Evolutionary conservation across 2,797 vertebrate genomes (phyloP).

Genomic region (Uromys caudimaculatus): DNA sequence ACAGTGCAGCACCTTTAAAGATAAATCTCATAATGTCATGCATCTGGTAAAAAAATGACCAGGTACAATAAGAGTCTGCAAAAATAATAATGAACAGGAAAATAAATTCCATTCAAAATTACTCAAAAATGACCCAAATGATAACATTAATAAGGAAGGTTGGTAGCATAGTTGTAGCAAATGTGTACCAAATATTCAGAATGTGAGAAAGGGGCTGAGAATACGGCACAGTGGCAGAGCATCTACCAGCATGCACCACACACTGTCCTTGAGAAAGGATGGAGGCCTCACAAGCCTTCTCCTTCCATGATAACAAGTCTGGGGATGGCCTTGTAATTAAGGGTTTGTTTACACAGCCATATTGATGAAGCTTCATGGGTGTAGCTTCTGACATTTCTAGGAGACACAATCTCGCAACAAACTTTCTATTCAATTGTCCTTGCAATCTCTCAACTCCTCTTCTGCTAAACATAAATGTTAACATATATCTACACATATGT

Average conservation of each 20-base stretch:
- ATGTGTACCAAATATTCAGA: neutral
- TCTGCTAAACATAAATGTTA: neutral
- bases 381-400: neutral
- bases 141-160: neutral
- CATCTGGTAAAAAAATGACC: neutral
- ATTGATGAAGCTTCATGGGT: neutral
- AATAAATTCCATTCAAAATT: neutral
- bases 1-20: neutral
- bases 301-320: neutral
- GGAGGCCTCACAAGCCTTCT: neutral
- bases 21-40: neutral
- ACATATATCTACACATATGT: neutral
- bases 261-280: neutral
- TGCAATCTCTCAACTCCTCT: neutral
- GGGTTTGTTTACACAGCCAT: neutral
- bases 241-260: neutral
- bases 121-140: neutral
- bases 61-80: neutral
- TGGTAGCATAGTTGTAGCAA: neutral
- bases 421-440: neutral
- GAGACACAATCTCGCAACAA: neutral
- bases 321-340: neutral
- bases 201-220: neutral
- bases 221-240: neutral
- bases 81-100: neutral